These are phyloP conservation scores for Diaphora mendica DNA, from an alignment of 2,888 invertebrate genomes.

Conservation along the genomic window DNA sequence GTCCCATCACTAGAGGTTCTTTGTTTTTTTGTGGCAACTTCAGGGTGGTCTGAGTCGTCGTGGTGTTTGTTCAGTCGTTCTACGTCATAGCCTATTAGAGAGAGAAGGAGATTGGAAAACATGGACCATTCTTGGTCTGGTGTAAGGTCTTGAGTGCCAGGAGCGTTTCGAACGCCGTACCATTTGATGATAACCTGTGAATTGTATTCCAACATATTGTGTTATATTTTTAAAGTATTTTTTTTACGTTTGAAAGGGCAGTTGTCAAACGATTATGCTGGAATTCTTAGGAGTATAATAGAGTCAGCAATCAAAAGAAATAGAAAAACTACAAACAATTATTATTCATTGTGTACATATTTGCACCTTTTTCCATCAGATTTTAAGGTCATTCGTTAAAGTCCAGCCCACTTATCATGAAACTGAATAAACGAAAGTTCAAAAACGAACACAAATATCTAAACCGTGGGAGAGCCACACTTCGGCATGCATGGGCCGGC, in stretches of 20 bases:
- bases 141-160: constrained; percentile 92
- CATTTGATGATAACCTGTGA: constrained; percentile 90
- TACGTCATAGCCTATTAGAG: constrained; percentile 91
- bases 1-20: constrained; percentile 92
- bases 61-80: constrained; percentile 84
- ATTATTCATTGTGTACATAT: too few relatives aligned
- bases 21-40: constrained; percentile 91
- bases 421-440: too few relatives aligned
- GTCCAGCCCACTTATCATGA: too few relatives aligned
- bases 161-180: constrained; percentile 95
- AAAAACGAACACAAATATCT: too few relatives aligned
- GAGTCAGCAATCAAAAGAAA: too few relatives aligned
- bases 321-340: too few relatives aligned
- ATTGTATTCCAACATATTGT: neutral
- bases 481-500: too few relatives aligned
- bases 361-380: too few relatives aligned
- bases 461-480: too few relatives aligned
- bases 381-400: too few relatives aligned
- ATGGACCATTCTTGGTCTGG: constrained; percentile 92
- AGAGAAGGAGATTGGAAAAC: constrained; percentile 87
- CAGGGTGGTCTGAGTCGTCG: constrained; percentile 73
- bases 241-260: neutral
- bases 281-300: too few relatives aligned
- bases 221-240: neutral
- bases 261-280: neutral